These are phyloP conservation scores for Drosophila tani DNA, from an alignment of 1,140 invertebrate species.

Conservation along the genomic window DNA sequence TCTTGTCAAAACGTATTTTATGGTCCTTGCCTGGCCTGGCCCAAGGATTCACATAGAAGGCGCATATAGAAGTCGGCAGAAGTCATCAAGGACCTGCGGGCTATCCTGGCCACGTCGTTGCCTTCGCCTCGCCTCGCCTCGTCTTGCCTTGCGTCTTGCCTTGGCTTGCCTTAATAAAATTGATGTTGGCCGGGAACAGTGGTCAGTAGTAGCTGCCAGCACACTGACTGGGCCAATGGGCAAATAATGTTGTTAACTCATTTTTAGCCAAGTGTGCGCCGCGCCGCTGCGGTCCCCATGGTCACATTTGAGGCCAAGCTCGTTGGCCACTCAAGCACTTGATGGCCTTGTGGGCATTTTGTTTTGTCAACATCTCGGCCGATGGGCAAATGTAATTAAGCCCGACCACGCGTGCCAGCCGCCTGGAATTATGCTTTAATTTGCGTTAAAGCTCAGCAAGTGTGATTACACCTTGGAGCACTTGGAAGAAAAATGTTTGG, in stretches of 20 bases:
- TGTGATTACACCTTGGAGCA: slow-evolving; percentile 62
- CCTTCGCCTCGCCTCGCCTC: slow-evolving; percentile 23
- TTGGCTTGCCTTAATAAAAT: slow-evolving; percentile 33
- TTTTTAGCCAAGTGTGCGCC: slow-evolving; percentile 56
- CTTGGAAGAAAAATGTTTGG: too few relatives aligned
- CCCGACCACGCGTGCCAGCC: slow-evolving; percentile 31
- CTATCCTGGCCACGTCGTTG: slow-evolving; percentile 32
- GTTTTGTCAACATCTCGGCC: slow-evolving; percentile 62
- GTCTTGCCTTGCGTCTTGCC: slow-evolving; percentile 5
- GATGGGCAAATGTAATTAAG: slow-evolving; percentile 65
- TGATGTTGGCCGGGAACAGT: slow-evolving; percentile 25
- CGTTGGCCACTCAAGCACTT: slow-evolving; percentile 57
- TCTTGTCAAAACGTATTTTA: slow-evolving; percentile 80
- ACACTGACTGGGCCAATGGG: slow-evolving; percentile 38
- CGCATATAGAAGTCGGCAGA: slow-evolving; percentile 21
- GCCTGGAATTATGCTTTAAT: slow-evolving; percentile 70
- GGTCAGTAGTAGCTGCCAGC: not conserved
- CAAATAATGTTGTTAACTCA: slow-evolving; percentile 78
- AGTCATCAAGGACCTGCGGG: slow-evolving; percentile 58
- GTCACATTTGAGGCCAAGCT: slow-evolving; percentile 54
- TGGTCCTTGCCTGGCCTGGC: slow-evolving; percentile 35
- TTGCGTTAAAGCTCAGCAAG: slow-evolving; percentile 64
- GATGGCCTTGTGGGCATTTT: slow-evolving; percentile 57
- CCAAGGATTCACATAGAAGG: slow-evolving; percentile 35
- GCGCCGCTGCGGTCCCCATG: slow-evolving; percentile 46